Conservation (phyloP, 2,888 invertebrate genomes). For the Andrena chrysosceles region DNA sequence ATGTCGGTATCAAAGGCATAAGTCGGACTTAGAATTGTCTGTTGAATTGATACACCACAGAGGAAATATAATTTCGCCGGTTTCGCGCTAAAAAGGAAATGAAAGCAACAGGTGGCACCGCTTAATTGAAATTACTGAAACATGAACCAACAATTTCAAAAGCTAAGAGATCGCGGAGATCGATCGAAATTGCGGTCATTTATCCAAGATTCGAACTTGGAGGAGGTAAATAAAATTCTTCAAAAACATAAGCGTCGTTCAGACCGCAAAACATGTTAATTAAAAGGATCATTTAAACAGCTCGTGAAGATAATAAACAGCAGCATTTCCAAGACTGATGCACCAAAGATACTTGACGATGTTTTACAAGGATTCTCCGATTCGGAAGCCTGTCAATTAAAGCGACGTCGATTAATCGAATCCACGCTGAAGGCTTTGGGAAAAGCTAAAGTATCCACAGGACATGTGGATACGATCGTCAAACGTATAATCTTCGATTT, state of each 20-base stretch:
- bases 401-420: slow-evolving; percentile 79
- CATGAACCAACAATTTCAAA: slow-evolving; percentile 32
- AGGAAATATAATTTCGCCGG: no score
- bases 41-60: no score
- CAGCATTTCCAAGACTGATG: slow-evolving; percentile 76
- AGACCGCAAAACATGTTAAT: slow-evolving; percentile 85
- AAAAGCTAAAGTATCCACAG: slow-evolving; percentile 81
- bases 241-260: not conserved
- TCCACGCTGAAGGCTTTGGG: slow-evolving; percentile 83
- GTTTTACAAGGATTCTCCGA: slow-evolving; percentile 77
- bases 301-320: slow-evolving; percentile 74
- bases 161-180: not conserved
- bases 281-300: slow-evolving; percentile 68
- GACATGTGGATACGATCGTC: slow-evolving; percentile 85
- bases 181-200: slow-evolving; percentile 25
- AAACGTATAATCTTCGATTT: slow-evolving; percentile 86
- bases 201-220: slow-evolving; percentile 19
- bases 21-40: not conserved
- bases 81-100: not conserved
- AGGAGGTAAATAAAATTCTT: slow-evolving; percentile 36
- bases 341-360: slow-evolving; percentile 77
- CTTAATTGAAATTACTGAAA: not conserved
- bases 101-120: not conserved
- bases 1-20: not conserved
- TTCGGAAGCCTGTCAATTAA: slow-evolving; percentile 74